Evolutionary conservation across 2,797 vertebrate species (phyloP).

Genomic region (Brachyalestes nurse): DNA sequence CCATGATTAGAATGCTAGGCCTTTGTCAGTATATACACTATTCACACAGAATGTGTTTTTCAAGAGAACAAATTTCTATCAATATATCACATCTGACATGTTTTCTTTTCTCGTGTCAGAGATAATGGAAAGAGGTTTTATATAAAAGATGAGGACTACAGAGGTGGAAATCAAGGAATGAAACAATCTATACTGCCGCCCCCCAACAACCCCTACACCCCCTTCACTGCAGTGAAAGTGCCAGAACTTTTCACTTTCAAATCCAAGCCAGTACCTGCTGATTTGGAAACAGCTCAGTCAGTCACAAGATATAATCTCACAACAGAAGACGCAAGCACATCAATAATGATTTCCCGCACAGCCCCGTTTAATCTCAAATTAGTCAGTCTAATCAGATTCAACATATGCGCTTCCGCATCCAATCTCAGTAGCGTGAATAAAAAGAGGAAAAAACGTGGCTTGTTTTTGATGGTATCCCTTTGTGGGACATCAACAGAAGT

Average conservation of each 20-base stretch:
- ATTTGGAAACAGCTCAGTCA: conserved; percentile 14
- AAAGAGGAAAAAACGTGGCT: background rate
- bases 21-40: too few species aligned
- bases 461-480: background rate
- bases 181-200: background rate
- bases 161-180: conserved; percentile 4
- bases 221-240: background rate
- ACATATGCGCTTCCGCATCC: conserved; percentile 5
- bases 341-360: conserved; percentile 20
- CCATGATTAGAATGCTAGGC: background rate
- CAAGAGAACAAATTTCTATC: background rate
- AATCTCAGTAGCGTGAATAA: background rate
- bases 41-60: background rate
- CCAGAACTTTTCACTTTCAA: conserved; percentile 21
- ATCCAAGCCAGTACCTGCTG: conserved; percentile 4
- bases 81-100: background rate
- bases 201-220: too few species aligned
- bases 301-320: background rate
- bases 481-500: background rate
- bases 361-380: conserved; percentile 19
- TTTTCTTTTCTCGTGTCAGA: background rate
- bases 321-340: conserved; percentile 1
- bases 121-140: background rate
- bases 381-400: conserved; percentile 21
- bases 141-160: conserved; percentile 15